A percentile compares a stretch with the other conserved stretches of the same genome.
phyloP scores from a whole-genome alignment of 2,797 vertebrate species.

The Philypnodon macrostomus region DNA sequence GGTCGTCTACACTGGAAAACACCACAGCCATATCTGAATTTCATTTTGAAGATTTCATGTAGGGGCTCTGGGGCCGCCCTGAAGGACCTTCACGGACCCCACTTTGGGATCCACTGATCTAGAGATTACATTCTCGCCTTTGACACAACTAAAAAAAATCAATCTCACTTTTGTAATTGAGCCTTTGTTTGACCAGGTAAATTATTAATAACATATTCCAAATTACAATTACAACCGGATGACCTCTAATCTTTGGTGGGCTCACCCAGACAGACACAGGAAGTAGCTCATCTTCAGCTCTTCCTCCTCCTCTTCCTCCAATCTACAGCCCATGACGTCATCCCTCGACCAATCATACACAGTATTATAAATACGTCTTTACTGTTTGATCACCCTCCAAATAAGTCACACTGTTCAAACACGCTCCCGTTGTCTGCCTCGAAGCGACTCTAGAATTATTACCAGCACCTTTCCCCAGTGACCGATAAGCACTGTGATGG shows the following conservation, averaged over 20 bases:
- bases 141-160: too few species aligned
- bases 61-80: too few species aligned
- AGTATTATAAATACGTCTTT: conserved; percentile 67
- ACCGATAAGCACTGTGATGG: conserved; percentile 77
- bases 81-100: too few species aligned
- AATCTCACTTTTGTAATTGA: too few species aligned
- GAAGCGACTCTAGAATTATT: conserved; percentile 71
- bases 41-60: too few species aligned
- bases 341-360: conserved; percentile 57
- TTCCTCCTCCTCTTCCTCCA: conserved; percentile 26
- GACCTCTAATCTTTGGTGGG: conserved; percentile 29
- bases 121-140: too few species aligned
- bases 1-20: too few species aligned
- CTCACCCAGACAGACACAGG: conserved; percentile 31
- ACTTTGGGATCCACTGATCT: too few species aligned
- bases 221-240: conserved; percentile 2
- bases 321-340: conserved; percentile 67
- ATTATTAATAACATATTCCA: too few species aligned
- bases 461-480: conserved; percentile 72
- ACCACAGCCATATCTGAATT: too few species aligned
- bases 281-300: conserved; percentile 45
- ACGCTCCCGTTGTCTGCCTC: conserved; percentile 68
- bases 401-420: conserved; percentile 76
- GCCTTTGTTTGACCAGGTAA: too few species aligned
- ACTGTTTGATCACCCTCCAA: conserved; percentile 70